A percentile compares a stretch with the other conserved stretches of the same genome.
Conservation (phyloP, 2,113 vertebrate species). For the Boulengeromyrus knoepffleri region DNA sequence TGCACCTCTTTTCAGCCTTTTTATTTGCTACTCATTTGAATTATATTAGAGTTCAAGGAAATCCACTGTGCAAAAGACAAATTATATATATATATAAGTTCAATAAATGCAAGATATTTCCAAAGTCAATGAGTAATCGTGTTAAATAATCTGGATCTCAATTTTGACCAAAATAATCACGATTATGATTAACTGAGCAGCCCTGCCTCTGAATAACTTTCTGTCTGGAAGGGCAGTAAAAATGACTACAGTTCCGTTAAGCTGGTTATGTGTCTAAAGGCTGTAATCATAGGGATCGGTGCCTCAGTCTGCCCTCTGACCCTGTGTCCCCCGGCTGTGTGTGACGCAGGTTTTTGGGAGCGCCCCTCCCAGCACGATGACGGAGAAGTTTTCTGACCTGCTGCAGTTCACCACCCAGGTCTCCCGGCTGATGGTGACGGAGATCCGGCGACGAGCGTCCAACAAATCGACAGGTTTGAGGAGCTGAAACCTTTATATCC, state of each 20-base stretch:
- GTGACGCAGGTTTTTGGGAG: slow-evolving; percentile 84
- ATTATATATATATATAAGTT: too few relatives aligned
- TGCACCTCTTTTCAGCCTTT: neutral
- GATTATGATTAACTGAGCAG: neutral
- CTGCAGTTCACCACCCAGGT: slow-evolving; percentile 99
- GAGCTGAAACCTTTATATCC: neutral
- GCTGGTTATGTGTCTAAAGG: neutral
- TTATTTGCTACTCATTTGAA: neutral
- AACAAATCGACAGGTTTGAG: slow-evolving; percentile 94
- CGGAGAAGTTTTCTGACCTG: slow-evolving; percentile 94
- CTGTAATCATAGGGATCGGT: neutral
- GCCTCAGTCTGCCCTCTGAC: neutral
- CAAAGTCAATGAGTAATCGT: neutral
- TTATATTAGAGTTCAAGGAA: neutral
- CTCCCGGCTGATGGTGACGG: slow-evolving; percentile 94
- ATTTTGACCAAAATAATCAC: neutral
- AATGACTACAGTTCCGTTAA: neutral
- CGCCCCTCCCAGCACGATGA: slow-evolving; percentile 91
- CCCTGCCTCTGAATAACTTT: neutral
- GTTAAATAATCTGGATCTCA: neutral
- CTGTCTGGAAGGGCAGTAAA: neutral
- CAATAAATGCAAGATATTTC: neutral
- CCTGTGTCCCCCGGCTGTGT: slow-evolving; percentile 25
- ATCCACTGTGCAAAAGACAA: neutral
- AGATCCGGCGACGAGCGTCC: slow-evolving; percentile 91